Evolutionary conservation across 2,888 invertebrate genomes (phyloP).

Genomic region (Tinea pellionella): DNA sequence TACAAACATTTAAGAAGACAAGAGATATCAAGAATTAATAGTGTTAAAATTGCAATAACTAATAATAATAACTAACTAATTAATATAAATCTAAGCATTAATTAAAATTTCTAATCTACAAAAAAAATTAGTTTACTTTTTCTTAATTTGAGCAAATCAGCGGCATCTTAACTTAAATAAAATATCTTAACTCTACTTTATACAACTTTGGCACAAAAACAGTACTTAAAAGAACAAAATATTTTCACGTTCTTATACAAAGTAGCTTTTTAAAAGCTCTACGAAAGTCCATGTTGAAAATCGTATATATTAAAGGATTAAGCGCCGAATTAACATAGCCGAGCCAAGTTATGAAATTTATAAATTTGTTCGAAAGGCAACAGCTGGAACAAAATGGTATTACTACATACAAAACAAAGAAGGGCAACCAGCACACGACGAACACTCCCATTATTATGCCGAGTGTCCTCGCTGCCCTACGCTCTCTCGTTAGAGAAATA

Average conservation of each 20-base stretch:
- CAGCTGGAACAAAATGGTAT: conserved; percentile 88
- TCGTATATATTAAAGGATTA: conserved; percentile 94
- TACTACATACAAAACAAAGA: conserved; percentile 95
- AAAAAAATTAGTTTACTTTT: background rate
- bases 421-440: conserved; percentile 97
- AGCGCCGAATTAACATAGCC: conserved; percentile 92
- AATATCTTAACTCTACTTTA: background rate
- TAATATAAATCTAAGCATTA: background rate
- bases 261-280: conserved; percentile 86
- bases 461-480: conserved; percentile 92
- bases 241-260: conserved; percentile 44
- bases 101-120: background rate
- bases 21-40: background rate
- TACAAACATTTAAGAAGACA: background rate
- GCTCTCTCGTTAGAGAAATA: conserved; percentile 92
- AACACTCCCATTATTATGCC: conserved; percentile 99
- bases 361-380: conserved; percentile 82
- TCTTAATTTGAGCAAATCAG: conserved; percentile 52
- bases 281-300: conserved; percentile 94
- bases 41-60: background rate
- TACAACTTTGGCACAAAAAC: conserved; percentile 35
- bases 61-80: background rate
- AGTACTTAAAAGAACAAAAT: background rate
- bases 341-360: conserved; percentile 93
- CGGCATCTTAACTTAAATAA: conserved; percentile 29